Percentiles rank a stretch among this genome's conserved stretches.
Conservation (phyloP, 1,140 invertebrate genomes). For the Aphelenchoides fujianensis region DNA sequence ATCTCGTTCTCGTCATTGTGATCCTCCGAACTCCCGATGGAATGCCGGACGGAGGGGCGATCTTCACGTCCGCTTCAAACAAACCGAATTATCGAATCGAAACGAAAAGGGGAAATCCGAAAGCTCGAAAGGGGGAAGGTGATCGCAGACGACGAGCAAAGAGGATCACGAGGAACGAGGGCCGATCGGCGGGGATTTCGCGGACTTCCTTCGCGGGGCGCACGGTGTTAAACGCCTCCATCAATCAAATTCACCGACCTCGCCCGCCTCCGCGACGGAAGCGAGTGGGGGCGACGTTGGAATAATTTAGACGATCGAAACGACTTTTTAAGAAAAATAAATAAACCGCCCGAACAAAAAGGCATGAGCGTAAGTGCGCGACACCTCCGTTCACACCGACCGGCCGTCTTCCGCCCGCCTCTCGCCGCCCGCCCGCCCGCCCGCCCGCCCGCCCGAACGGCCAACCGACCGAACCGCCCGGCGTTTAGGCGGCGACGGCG, state of each 20-base stretch:
- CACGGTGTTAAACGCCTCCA: background rate
- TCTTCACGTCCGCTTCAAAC: background rate
- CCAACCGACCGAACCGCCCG: background rate
- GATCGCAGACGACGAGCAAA: background rate
- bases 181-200: background rate
- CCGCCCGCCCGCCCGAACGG: background rate
- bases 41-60: background rate
- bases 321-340: background rate
- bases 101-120: no score
- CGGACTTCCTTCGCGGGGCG: background rate
- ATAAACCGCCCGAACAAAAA: background rate
- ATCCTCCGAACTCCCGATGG: background rate
- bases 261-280: background rate
- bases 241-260: background rate
- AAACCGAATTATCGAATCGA: no score
- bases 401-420: no score
- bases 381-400: no score
- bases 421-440: background rate
- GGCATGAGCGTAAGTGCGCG: background rate
- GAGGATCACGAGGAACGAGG: background rate
- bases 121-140: no score
- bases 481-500: background rate
- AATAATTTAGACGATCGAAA: no score
- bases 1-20: slow-evolving; percentile 1
- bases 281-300: background rate